Conservation (phyloP, 2,113 vertebrate species). For the Eulacestoma nigropectus region DNA sequence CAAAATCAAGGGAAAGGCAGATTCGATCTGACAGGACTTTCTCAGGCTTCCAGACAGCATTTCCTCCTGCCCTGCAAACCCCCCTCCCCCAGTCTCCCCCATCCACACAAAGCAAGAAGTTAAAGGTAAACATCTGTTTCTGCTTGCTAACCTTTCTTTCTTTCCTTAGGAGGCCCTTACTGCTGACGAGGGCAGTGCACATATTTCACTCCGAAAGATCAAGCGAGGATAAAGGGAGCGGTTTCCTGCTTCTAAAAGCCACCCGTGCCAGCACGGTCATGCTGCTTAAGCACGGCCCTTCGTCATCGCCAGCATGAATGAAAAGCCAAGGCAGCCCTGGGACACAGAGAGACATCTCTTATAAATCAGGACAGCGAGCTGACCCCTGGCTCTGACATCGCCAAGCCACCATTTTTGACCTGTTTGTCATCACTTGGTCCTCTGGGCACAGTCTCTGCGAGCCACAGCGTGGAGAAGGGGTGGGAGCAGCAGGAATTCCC, state of each 20-base stretch:
- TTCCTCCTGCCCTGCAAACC: background rate
- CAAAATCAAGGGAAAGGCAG: background rate
- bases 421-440: background rate
- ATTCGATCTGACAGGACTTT: background rate
- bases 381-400: background rate
- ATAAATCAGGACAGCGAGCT: background rate
- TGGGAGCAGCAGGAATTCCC: background rate
- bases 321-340: background rate
- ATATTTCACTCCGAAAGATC: conserved; percentile 41
- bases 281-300: background rate
- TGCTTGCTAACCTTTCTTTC: background rate
- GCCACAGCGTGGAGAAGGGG: background rate
- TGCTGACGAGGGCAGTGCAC: conserved; percentile 22
- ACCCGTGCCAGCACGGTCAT: background rate
- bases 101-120: background rate
- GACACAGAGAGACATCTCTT: background rate
- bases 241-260: conserved; percentile 40
- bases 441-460: background rate
- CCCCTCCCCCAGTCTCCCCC: background rate
- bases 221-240: conserved; percentile 49
- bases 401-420: background rate
- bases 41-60: background rate
- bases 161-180: conserved; percentile 8
- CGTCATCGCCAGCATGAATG: background rate
- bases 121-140: conserved; percentile 40